Evolutionary conservation across 2,888 invertebrate species (phyloP), one percentile per base, ranked within the genome.

Genomic region (Orthosia cruda): DNA sequence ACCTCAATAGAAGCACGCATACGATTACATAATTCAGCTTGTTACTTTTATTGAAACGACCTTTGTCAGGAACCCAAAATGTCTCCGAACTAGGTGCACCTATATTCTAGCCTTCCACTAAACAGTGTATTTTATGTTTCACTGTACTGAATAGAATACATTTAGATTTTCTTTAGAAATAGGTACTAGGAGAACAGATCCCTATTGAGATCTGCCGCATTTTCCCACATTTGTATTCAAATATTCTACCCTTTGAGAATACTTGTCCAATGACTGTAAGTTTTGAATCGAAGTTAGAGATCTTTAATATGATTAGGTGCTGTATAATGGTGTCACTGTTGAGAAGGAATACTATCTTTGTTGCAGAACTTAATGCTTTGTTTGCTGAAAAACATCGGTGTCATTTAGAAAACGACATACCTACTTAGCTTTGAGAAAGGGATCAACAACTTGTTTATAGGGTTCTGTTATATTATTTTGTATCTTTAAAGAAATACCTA

Each of bases 201-300:
- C 79, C 87, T 71, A 89, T 89, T 80, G 91, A 87, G 88, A 88
- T 89, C 82, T 88, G 81, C 87, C 86, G 87, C 77, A 71, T 83
- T 61, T 78, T 74, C 69, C 73, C 88, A 87, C 90, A 92, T 93
- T 92, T 91, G 86, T 92, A 93, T 93, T 93, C 91, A 91, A 91
- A 92, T 92, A 90, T 91, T 89, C 88, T 80, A 85, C 81, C 87
- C 87, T 87, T 87, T 80, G 86, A 75, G 86, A 86, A 87, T 86
- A 87, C 83, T 83, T 84, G 84, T 89, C 87, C 88, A 87, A 88
- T 88, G 82, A 86, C 85, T 87, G 87, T 88, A 83, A 85, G 85
- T 88, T 87, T 80, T 68, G 78, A 80, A 79, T 78, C 68, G 49
- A 70, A 77, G 57, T 58, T 79, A 52, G 65, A 74, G 71, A 70